These are phyloP conservation scores for Lycopodina hypogea DNA, from an alignment of 37 sponge, comb jelly and placozoan species.

Conservation along the genomic window DNA sequence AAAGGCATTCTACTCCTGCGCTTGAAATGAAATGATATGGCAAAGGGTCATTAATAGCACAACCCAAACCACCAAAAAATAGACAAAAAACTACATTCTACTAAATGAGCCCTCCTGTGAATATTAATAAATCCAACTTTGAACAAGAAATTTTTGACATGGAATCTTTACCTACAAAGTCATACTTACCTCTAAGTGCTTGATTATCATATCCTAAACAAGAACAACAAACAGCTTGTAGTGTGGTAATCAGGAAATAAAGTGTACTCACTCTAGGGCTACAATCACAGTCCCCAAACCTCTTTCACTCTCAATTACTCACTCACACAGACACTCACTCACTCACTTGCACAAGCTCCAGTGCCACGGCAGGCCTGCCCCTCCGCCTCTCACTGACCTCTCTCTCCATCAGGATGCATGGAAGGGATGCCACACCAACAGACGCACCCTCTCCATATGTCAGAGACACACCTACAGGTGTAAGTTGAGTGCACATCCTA, in stretches of 20 bases:
- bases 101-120: too few relatives aligned
- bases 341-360: slow-evolving; percentile 12
- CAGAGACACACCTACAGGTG: slow-evolving; percentile 44
- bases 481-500: too few relatives aligned
- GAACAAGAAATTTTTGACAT: too few relatives aligned
- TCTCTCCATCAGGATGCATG: slow-evolving; percentile 42
- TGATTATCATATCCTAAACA: slow-evolving; percentile 41
- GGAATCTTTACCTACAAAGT: too few relatives aligned
- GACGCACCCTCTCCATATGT: background rate
- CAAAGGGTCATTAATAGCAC: too few relatives aligned
- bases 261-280: too few relatives aligned
- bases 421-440: slow-evolving; percentile 29
- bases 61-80: too few relatives aligned
- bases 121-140: too few relatives aligned
- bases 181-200: slow-evolving; percentile 48
- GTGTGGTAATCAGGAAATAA: background rate
- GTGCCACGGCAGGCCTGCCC: slow-evolving; percentile 45
- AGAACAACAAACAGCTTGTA: slow-evolving; percentile 1
- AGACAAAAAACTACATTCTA: too few relatives aligned
- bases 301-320: background rate
- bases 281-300: background rate
- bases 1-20: too few relatives aligned
- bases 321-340: background rate
- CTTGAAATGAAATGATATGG: too few relatives aligned
- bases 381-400: slow-evolving; percentile 35